These are phyloP conservation scores for Melanogrammus aeglefinus DNA, from an alignment of 2,797 vertebrate species.

Conservation along the genomic window DNA sequence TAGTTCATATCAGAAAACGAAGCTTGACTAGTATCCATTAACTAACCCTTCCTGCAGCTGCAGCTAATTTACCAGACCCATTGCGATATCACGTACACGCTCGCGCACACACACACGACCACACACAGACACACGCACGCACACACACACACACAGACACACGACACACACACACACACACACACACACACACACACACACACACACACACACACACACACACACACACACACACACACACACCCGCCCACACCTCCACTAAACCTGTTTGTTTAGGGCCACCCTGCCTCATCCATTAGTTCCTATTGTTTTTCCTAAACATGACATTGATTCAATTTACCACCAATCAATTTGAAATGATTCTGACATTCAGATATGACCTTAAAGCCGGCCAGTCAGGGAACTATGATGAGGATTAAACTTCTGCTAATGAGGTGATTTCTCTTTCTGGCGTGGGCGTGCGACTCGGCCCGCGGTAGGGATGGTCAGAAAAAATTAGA, in stretches of 20 bases:
- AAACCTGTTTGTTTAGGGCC: slow-evolving; percentile 86
- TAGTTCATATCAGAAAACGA: background rate
- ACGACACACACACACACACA: slow-evolving; percentile 21
- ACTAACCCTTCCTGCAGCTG: slow-evolving; percentile 67
- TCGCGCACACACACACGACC: background rate
- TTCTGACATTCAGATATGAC: slow-evolving; percentile 99
- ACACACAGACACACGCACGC: slow-evolving; percentile 8
- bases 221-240: background rate
- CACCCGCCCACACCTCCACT: slow-evolving; percentile 75
- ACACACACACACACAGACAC: slow-evolving; percentile 10
- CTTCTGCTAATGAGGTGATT: slow-evolving; percentile 99
- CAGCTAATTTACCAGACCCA: slow-evolving; percentile 84
- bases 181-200: slow-evolving; percentile 12
- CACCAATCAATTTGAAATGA: slow-evolving; percentile 98
- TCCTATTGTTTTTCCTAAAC: slow-evolving; percentile 98
- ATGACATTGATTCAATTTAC: slow-evolving; percentile 99
- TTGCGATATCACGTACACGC: slow-evolving; percentile 82
- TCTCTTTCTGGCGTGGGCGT: slow-evolving; percentile 79
- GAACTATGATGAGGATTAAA: slow-evolving; percentile 99
- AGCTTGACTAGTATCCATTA: background rate
- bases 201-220: slow-evolving; percentile 21
- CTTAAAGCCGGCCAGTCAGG: slow-evolving; percentile 95
- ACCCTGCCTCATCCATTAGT: slow-evolving; percentile 93
- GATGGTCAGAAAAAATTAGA: slow-evolving; percentile 94
- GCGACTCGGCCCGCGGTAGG: slow-evolving; percentile 67